Base-by-base conservation (phyloP, 2,888 invertebrate genomes). In the Plusia festucae region DNA sequence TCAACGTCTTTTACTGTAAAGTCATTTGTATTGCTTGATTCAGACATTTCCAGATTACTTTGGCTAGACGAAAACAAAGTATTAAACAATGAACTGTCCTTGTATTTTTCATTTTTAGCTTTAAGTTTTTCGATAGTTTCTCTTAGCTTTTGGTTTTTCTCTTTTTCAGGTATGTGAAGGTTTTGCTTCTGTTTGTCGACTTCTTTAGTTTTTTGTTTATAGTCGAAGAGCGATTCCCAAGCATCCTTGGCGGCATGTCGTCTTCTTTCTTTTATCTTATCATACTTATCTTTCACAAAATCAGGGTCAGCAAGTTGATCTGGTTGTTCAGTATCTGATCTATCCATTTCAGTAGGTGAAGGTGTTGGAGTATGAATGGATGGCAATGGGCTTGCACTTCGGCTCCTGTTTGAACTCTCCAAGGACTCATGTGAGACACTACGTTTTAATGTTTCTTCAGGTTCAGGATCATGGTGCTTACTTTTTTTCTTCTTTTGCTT, bases 41-140 rank as follows among this genome's bases (percentile, higher is more conserved):
- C 85, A n/a, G 84, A 70, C 73, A 85, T 87, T 55, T 90, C 84
- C 54, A 78, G 71, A 70, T 85, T 86, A 72, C 85, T 89, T 40
- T 85, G 86, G 24, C 87, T 82, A 4, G 87, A 81, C 7, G 88
- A 82, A 77, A 92, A 94, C 46, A 93, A 78, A 60, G 86, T 90
- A 67, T 91, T 92, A 52, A 90, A 91, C 46, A 91, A 69, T 15
- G 91, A 81, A 54, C 87, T 76, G 18, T 93, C 93, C 76, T 94
- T 95, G 65, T 93, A 94, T 64, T 96, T 95, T 79, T 96, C 96
- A 84, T 96, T 96, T 85, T 96, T 96, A 13, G 96, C 96, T 88
- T 96, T 96, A 15, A 96, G 83, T 84, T 96, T 96, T 86, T 96
- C 96, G 60, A 96, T 96, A 0, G 96, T 96, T 84, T 95, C 95